Evolutionary conservation across 2,888 invertebrate species (phyloP).

Genomic region (Epinotia nisella): DNA sequence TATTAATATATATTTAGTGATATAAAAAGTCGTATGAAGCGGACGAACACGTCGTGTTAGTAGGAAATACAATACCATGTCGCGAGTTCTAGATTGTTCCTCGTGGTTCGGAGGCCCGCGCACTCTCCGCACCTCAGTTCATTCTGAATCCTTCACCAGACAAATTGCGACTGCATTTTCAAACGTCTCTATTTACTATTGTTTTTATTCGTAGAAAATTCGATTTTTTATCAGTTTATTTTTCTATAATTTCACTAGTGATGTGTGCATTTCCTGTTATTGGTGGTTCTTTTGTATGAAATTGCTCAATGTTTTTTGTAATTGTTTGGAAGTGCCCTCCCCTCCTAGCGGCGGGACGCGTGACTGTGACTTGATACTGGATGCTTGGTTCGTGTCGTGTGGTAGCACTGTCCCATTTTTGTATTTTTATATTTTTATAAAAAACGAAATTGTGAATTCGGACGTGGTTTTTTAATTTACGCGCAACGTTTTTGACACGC

Average conservation of each 20-base stretch:
- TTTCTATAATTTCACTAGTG: constrained; percentile 50
- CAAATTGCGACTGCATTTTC: constrained; percentile 53
- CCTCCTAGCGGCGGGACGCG: constrained; percentile 74
- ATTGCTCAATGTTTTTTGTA: constrained; percentile 79
- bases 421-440: constrained; percentile 85
- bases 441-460: constrained; percentile 80
- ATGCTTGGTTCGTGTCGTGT: constrained; percentile 58
- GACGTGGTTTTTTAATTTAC: constrained; percentile 79
- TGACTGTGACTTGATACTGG: constrained; percentile 60
- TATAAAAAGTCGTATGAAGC: constrained; percentile 49
- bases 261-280: constrained; percentile 65
- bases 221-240: constrained; percentile 49
- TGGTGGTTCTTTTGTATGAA: constrained; percentile 70
- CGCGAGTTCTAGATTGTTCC: constrained; percentile 27
- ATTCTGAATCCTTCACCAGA: constrained; percentile 36
- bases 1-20: constrained; percentile 41
- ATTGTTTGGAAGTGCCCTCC: constrained; percentile 73
- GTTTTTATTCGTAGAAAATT: constrained; percentile 50
- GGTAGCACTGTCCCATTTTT: constrained; percentile 83
- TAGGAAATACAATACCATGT: constrained; percentile 29
- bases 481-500: constrained; percentile 65
- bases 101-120: constrained; percentile 4
- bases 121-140: constrained; percentile 53
- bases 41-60: constrained; percentile 44
- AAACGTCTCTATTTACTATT: constrained; percentile 52